A percentile compares a stretch with the other conserved stretches of the same genome.
Conservation (phyloP, 2,888 invertebrate genomes). For the Sturmia bella region DNA sequence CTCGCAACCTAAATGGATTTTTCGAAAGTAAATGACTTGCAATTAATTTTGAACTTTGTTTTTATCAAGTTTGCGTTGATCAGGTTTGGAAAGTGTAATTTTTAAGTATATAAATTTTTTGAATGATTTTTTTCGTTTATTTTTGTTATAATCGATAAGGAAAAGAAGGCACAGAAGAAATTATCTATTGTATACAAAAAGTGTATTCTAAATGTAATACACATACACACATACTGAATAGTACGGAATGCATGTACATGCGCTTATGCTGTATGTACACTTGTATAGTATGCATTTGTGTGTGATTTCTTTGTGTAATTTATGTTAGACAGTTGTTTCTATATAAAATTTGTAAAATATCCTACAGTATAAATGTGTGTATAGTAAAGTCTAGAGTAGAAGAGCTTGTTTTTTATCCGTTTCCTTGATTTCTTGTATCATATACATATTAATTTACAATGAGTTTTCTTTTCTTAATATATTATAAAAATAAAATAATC, state of each 20-base stretch:
- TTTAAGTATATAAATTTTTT: conserved; percentile 9
- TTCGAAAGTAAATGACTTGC: too few species aligned
- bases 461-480: conserved; percentile 63
- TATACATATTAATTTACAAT: conserved; percentile 19
- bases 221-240: conserved; percentile 24
- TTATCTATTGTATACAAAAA: conserved; percentile 73
- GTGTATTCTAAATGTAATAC: conserved; percentile 26
- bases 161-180: conserved; percentile 81
- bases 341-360: conserved; percentile 62
- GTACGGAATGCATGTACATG: neutral
- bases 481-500: too few species aligned
- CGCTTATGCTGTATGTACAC: neutral
- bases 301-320: neutral
- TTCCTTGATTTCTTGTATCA: conserved; percentile 73
- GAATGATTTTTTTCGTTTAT: conserved; percentile 7
- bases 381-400: conserved; percentile 43
- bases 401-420: conserved; percentile 44
- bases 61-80: neutral
- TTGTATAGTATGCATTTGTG: neutral
- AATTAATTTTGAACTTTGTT: too few species aligned
- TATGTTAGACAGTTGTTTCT: conserved; percentile 27
- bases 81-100: conserved; percentile 39
- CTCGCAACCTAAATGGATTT: too few species aligned
- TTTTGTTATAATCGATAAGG: conserved; percentile 62
- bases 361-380: conserved; percentile 50